Percentiles rank a stretch among this genome's conserved stretches.
phyloP scores from a whole-genome alignment of 2,888 invertebrate genomes.

The Diarsia rubi region DNA sequence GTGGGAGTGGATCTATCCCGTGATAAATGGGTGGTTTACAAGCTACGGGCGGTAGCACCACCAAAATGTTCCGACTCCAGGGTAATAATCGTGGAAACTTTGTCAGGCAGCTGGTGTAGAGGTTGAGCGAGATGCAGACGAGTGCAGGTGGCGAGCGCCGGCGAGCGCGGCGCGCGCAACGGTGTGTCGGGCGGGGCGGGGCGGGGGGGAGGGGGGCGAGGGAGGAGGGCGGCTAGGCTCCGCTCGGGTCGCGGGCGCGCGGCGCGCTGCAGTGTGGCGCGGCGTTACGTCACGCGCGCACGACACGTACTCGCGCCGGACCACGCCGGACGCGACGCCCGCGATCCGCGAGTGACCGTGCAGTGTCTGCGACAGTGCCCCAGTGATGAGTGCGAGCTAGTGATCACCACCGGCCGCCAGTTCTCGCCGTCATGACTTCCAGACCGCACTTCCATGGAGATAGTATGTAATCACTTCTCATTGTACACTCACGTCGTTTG shows the following conservation, averaged over 20 bases:
- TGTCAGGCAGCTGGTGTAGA: not conserved
- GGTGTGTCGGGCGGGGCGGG: conserved; percentile 35
- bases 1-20: too few species aligned
- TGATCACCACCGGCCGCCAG: conserved; percentile 5
- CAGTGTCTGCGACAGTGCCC: conserved; percentile 12
- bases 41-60: not conserved
- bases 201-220: conserved; percentile 37
- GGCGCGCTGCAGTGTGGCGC: conserved; percentile 77
- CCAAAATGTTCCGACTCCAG: not conserved
- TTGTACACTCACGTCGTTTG: not conserved
- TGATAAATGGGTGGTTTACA: not conserved
- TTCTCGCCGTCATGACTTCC: conserved; percentile 34
- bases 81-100: not conserved
- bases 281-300: conserved; percentile 76
- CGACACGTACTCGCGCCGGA: conserved; percentile 31
- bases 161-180: not conserved
- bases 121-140: conserved; percentile 20
- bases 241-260: conserved; percentile 60
- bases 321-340: conserved; percentile 23
- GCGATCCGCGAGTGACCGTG: conserved; percentile 43
- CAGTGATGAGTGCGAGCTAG: conserved; percentile 41
- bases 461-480: conserved; percentile 47
- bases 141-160: conserved; percentile 25
- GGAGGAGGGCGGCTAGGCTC: conserved; percentile 53
- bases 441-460: conserved; percentile 29